These are phyloP conservation scores for Dolichomitus sp. DNA, from an alignment of 2,888 invertebrate genomes.

Conservation along the genomic window DNA sequence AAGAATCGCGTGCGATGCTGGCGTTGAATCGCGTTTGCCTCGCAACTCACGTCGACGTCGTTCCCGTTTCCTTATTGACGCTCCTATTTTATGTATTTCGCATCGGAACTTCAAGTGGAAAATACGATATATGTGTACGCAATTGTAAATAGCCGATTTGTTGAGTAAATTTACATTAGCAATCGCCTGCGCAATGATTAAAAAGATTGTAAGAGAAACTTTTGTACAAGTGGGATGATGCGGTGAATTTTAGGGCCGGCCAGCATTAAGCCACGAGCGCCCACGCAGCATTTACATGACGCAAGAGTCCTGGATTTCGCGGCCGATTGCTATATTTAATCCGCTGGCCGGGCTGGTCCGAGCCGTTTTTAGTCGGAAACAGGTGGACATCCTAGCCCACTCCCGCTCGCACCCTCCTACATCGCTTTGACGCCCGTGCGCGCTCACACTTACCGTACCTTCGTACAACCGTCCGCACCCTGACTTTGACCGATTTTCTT, in stretches of 20 bases:
- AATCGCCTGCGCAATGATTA: neutral
- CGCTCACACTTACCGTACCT: slow-evolving; percentile 5
- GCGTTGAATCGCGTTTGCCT: slow-evolving; percentile 40
- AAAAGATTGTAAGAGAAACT: neutral
- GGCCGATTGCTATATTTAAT: slow-evolving; percentile 82
- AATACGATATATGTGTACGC: neutral
- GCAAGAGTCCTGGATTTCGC: slow-evolving; percentile 83
- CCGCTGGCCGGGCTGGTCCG: slow-evolving; percentile 80
- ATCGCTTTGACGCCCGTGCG: slow-evolving; percentile 27
- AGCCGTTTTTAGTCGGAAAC: slow-evolving; percentile 85
- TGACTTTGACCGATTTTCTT: slow-evolving; percentile 85
- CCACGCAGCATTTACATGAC: slow-evolving; percentile 66
- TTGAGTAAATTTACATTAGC: neutral
- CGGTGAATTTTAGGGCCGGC: slow-evolving; percentile 24
- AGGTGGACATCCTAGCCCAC: slow-evolving; percentile 81
- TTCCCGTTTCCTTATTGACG: slow-evolving; percentile 26
- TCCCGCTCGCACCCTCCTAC: slow-evolving; percentile 45
- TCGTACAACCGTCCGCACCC: slow-evolving; percentile 67
- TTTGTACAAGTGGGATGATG: slow-evolving; percentile 27
- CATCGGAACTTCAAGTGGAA: slow-evolving; percentile 6
- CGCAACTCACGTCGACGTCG: neutral
- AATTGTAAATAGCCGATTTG: neutral
- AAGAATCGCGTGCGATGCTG: slow-evolving; percentile 46
- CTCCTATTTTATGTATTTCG: slow-evolving; percentile 2
- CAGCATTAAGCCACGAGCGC: slow-evolving; percentile 37